Evolutionary conservation across 2,113 vertebrate species (phyloP).

Genomic region (Sinocyclocheilus maitianheensis): DNA sequence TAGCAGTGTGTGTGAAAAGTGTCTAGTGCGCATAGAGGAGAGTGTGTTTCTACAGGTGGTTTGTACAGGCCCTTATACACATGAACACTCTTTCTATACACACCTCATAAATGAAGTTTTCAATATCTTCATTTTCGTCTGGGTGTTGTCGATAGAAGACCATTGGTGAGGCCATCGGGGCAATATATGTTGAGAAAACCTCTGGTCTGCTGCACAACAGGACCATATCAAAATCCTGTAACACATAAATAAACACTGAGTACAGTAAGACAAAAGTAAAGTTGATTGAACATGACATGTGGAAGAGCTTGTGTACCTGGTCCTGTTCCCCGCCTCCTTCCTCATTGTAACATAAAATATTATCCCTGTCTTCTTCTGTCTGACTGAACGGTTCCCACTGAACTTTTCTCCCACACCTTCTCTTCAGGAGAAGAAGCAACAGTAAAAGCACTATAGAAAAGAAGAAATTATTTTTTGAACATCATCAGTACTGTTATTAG

Average conservation of each 20-base stretch:
- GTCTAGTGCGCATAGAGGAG: too few relatives aligned
- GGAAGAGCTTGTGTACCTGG: conserved; percentile 50
- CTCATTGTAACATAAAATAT: conserved; percentile 62
- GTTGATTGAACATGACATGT: neutral
- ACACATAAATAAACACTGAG: neutral
- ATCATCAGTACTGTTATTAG: neutral
- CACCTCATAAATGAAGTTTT: conserved; percentile 52
- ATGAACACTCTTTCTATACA: conserved; percentile 44
- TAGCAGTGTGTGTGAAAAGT: too few relatives aligned
- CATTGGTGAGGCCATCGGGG: neutral
- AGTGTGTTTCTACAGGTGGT: too few relatives aligned
- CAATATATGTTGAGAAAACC: neutral
- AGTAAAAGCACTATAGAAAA: conserved; percentile 56
- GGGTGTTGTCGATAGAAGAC: neutral
- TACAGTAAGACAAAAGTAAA: neutral
- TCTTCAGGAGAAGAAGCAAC: conserved; percentile 59
- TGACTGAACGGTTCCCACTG: conserved; percentile 24
- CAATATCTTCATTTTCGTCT: conserved; percentile 23
- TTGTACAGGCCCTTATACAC: neutral
- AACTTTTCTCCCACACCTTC: neutral
- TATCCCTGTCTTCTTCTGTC: conserved; percentile 54
- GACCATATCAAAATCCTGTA: conserved; percentile 17
- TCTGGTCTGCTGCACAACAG: neutral
- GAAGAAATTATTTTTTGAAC: neutral
- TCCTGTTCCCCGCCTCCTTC: conserved; percentile 68